These are phyloP conservation scores for Solenopsis invicta DNA, from an alignment of 1,140 invertebrate genomes.

Conservation along the genomic window DNA sequence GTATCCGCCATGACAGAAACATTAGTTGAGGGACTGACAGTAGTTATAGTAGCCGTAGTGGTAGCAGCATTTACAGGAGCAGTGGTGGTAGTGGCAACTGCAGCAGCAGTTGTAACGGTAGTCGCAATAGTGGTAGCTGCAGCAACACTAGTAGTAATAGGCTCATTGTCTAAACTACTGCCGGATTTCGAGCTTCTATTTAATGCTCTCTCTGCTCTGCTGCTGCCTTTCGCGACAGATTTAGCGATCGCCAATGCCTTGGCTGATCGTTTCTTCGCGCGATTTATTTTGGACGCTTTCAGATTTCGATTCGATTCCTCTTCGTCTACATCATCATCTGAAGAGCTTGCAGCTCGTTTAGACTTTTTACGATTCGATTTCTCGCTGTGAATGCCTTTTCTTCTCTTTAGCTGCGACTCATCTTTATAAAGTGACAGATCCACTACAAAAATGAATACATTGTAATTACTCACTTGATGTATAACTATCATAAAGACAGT, in stretches of 20 bases:
- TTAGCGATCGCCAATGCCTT: conserved; percentile 83
- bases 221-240: conserved; percentile 82
- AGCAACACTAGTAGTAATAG: conserved; percentile 45
- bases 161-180: conserved; percentile 64
- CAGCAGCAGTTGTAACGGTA: conserved; percentile 45
- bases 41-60: conserved; percentile 48
- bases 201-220: conserved; percentile 83
- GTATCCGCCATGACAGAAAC: conserved; percentile 25
- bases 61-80: conserved; percentile 54
- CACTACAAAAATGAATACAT: conserved; percentile 87
- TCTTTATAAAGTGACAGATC: conserved; percentile 93
- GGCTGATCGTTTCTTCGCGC: conserved; percentile 79
- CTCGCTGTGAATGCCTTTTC: conserved; percentile 83
- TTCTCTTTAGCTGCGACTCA: conserved; percentile 92
- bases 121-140: conserved; percentile 54
- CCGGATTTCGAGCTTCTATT: conserved; percentile 79
- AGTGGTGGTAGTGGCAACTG: conserved; percentile 49
- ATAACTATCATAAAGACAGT: neutral
- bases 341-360: conserved; percentile 59
- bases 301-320: conserved; percentile 72
- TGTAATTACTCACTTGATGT: neutral
- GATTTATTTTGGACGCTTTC: conserved; percentile 77
- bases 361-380: conserved; percentile 82
- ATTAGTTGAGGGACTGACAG: conserved; percentile 35
- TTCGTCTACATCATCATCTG: conserved; percentile 70